These are phyloP conservation scores for Diarsia brunnea DNA, from an alignment of 2,888 invertebrate genomes.

Conservation along the genomic window DNA sequence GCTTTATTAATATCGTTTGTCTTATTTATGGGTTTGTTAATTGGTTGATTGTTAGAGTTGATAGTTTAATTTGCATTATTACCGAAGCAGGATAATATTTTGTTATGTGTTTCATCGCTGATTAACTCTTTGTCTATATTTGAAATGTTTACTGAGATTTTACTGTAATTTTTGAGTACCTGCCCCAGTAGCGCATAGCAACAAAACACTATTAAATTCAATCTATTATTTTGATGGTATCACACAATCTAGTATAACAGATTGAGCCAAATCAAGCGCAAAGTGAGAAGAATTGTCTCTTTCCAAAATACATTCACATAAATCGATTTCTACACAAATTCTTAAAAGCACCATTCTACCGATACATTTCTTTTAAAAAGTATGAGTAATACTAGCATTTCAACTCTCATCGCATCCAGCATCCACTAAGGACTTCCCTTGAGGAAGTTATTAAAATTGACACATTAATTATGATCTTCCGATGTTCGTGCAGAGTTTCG, in stretches of 20 bases:
- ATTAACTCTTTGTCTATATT: not conserved
- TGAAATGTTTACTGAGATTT: not conserved
- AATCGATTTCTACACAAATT: not conserved
- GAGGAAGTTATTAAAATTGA: slow-evolving; percentile 65
- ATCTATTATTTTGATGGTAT: not conserved
- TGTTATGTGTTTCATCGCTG: not conserved
- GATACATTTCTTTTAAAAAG: not conserved
- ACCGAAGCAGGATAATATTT: not conserved
- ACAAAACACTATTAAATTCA: not conserved
- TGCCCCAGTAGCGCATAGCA: not conserved
- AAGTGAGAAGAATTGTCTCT: not conserved
- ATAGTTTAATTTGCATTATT: slow-evolving; percentile 27
- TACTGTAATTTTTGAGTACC: not conserved
- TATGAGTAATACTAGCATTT: slow-evolving; percentile 16
- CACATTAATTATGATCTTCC: slow-evolving; percentile 63
- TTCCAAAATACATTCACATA: not conserved
- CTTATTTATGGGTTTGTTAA: slow-evolving; percentile 34
- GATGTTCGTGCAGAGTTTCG: slow-evolving; percentile 40
- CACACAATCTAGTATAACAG: not conserved
- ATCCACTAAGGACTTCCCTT: slow-evolving; percentile 49
- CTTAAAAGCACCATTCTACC: not conserved
- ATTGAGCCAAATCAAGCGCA: not conserved
- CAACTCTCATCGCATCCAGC: slow-evolving; percentile 22
- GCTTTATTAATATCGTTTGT: slow-evolving; percentile 37
- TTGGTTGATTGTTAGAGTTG: slow-evolving; percentile 42